Base-by-base conservation (phyloP, 1,140 invertebrate genomes). In the Nasonia longicornis region DNA sequence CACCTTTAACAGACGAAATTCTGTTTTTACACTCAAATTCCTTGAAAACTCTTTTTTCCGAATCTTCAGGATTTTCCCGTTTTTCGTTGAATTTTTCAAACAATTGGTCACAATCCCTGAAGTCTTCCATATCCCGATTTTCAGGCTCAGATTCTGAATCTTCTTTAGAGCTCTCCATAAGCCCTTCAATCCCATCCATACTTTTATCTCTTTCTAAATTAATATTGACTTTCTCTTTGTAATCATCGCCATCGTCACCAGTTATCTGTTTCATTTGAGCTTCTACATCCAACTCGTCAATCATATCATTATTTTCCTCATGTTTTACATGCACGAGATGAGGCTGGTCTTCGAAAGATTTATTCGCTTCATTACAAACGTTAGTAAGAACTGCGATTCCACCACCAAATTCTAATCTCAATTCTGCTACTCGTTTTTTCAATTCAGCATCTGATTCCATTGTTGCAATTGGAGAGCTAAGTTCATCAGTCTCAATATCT, bases 111-210 rank as follows among this genome's bases (percentile, higher is more conserved):
- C 80, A 84, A 4, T 88, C 85, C 0, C 88, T 86, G 1, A 85
- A 22, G 42, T 89, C 88, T 2, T 89, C 87, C 2, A 88, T 82
- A 0, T 89, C 87, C 12, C 84, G 86, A 16, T 89, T 87, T 12
- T 91, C 90, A 0, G 87, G 87, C 1, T 90, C 90, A 16, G 80
- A 82, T 26, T 82, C 80, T 0, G 89, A 91, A 75, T 91, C 90
- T 76, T 91, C 90, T 67, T 90, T 90, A 0, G 89, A 90, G 38
- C 89, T 91, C 16, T 91, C 90, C 89, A 91, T 90, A 11, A 91
- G 42, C 2, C 89, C 89, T 70, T 91, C 89, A 35, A 90, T 89
- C 0, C 89, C 89, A 67, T 90, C 89, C 81, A 90, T 87, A n/a
- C 87, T 89, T 74, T 89, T 87, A 52, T 89, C 88, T 64, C 85